phyloP scores from a whole-genome alignment of 1,140 invertebrate species.

The Lepeophtheirus salmonis region DNA sequence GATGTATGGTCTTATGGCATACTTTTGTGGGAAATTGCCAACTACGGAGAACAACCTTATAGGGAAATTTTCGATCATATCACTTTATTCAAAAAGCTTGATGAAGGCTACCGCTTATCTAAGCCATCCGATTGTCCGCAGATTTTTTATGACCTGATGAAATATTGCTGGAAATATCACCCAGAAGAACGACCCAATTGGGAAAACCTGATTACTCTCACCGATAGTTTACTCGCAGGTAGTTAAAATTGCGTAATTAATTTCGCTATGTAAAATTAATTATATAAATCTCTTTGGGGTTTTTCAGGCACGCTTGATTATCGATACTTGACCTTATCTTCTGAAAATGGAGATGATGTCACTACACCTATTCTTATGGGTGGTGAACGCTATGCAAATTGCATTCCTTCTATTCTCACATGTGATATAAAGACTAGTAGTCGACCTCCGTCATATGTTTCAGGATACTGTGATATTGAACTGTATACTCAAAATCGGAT shows the following conservation, averaged over 20 bases:
- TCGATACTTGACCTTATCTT: neutral
- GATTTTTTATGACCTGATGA: conserved; percentile 68
- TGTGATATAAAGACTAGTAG: neutral
- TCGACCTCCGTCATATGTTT: neutral
- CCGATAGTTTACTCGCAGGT: neutral
- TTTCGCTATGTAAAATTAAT: neutral
- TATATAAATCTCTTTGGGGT: neutral
- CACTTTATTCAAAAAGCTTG: conserved; percentile 20
- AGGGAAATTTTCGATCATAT: conserved; percentile 23
- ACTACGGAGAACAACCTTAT: conserved; percentile 27
- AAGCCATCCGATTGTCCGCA: conserved; percentile 46
- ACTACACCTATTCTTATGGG: no score
- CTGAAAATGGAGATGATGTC: neutral
- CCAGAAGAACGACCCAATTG: conserved; percentile 57
- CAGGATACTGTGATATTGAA: neutral
- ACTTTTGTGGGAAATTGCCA: conserved; percentile 32
- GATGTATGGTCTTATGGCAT: conserved; percentile 33
- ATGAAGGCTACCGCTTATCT: conserved; percentile 18
- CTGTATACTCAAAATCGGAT: neutral
- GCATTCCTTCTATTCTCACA: neutral
- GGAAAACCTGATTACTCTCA: conserved; percentile 44
- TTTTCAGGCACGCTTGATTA: neutral
- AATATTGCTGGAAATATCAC: conserved; percentile 64
- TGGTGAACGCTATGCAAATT: no score
- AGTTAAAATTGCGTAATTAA: no score